Base-by-base conservation (phyloP, 2,888 invertebrate genomes). In the Bibio marci region DNA sequence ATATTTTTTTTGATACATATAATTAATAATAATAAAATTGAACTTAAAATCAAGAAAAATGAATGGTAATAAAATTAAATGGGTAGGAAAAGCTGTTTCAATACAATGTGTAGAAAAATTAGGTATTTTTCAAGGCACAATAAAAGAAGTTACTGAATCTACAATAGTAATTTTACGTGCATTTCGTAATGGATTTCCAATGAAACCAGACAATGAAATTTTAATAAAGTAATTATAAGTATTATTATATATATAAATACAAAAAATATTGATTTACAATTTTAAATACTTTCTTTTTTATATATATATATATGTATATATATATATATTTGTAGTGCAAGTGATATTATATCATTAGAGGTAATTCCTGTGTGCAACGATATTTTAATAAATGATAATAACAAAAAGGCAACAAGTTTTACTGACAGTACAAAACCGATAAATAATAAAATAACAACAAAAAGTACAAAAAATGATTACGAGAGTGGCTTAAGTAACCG, bases 51-150 rank as follows among this genome's bases (percentile, higher is more conserved):
- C n/a, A n/a, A n/a, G n/a, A 37, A 40, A 32, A 32, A 45, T 45
- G 45, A 37, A 33, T 18, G 41, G 40, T 44, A 64, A 68, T 48
- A n/a, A n/a, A n/a, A n/a, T n/a, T n/a, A n/a, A n/a, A n/a, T 80
- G 74, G 73, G 58, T 79, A 45, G 90, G 88, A 38, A 81, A 76
- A 57, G 76, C 80, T 47, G 83, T 91, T 46, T 85, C 88, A 14
- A 76, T 90, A 43, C 78, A 80, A 56, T 87, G 87, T 58, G 73
- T 73, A 19, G 76, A 77, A 43, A 72, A 74, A 34, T 59, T 82
- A 44, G 86, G 86, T 35, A 76, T 76, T 43, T 90, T 81, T 56
- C 88, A 90, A 62, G 62, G 73, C 27, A 68, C 70, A 34, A 87
- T 91, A 45, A 63, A 73, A 40, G 70, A 73, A 50, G 78, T 86